Conservation (phyloP, 2,888 invertebrate genomes). For the Cryptops parisi region DNA sequence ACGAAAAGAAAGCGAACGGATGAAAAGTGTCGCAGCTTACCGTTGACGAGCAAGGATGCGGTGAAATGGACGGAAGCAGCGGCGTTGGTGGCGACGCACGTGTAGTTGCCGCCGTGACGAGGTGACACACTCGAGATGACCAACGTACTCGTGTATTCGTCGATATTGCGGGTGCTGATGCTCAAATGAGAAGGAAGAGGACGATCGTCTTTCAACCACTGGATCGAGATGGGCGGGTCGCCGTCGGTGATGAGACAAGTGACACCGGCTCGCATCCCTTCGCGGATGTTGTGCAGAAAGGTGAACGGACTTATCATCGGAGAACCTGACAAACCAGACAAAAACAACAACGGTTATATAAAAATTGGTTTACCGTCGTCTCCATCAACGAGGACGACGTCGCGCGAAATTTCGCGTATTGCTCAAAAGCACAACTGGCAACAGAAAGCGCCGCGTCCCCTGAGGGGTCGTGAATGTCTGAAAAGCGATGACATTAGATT, state of each 20-base stretch:
- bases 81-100: conserved; percentile 27
- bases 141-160: conserved; percentile 27
- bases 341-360: too few species aligned
- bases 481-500: too few species aligned
- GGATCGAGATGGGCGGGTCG: conserved; percentile 33
- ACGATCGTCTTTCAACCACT: conserved; percentile 33
- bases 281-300: conserved; percentile 47
- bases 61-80: conserved; percentile 27
- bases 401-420: too few species aligned
- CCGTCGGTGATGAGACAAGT: conserved; percentile 33
- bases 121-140: conserved; percentile 26
- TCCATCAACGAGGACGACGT: too few species aligned
- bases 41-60: conserved; percentile 33
- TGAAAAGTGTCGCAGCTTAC: too few species aligned
- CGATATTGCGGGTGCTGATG: conserved; percentile 23
- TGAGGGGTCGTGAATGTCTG: too few species aligned
- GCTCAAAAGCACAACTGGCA: too few species aligned
- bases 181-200: conserved; percentile 24
- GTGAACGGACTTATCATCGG: conserved; percentile 74
- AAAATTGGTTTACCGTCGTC: too few species aligned
- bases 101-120: conserved; percentile 28
- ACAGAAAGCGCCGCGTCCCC: too few species aligned
- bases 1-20: too few species aligned
- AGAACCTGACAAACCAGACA: too few species aligned
- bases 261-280: conserved; percentile 32